Conservation (phyloP, 2,113 vertebrate species). For the Apteryx owenii region DNA sequence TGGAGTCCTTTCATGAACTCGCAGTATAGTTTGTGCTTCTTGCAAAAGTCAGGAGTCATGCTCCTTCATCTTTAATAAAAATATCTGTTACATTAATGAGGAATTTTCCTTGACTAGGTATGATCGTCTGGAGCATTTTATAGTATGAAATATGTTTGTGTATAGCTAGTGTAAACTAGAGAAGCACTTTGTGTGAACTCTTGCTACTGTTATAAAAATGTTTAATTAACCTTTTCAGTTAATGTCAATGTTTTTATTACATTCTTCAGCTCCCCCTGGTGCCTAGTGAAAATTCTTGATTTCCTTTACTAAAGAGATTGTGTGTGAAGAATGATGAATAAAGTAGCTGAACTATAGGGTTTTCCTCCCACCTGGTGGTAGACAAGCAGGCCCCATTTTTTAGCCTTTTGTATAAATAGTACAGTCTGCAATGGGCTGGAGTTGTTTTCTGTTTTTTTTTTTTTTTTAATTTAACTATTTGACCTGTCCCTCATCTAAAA, state of each 20-base stretch:
- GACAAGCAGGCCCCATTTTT: not conserved
- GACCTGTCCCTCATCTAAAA: not conserved
- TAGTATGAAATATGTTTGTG: not conserved
- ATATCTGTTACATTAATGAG: not conserved
- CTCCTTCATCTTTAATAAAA: not conserved
- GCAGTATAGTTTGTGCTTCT: not conserved
- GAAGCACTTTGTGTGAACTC: slow-evolving; percentile 4
- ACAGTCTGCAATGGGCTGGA: not conserved
- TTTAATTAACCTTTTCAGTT: slow-evolving; percentile 50
- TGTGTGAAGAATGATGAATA: not conserved
- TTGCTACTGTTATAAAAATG: slow-evolving; percentile 10
- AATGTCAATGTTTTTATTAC: slow-evolving; percentile 16
- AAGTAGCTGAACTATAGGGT: not conserved
- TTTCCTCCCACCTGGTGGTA: not conserved
- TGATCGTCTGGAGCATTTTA: not conserved
- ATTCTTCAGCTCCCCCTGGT: not conserved
- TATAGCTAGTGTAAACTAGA: not conserved
- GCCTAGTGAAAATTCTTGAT: slow-evolving; percentile 7
- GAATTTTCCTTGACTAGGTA: not conserved
- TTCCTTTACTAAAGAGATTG: not conserved
- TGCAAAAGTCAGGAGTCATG: not conserved
- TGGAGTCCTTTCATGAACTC: not conserved
- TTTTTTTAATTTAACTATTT: not conserved
- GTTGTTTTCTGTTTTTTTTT: not conserved
- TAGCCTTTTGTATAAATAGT: not conserved